Base-by-base conservation (phyloP, 2,888 invertebrate species). In the Euclidia mi region DNA sequence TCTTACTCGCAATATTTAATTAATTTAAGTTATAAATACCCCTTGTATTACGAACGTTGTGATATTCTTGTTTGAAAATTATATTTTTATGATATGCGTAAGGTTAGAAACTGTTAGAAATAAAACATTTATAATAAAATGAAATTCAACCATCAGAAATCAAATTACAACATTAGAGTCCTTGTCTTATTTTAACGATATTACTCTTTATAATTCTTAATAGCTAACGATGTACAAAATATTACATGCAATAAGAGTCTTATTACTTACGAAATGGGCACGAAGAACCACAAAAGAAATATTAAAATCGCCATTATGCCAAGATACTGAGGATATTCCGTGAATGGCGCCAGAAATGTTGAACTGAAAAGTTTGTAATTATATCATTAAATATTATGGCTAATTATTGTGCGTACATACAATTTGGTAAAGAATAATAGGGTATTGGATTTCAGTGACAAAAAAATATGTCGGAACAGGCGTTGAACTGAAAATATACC, bases 211-310 rank as follows among this genome's bases (percentile, higher is more conserved):
- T 18, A 47, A 58, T 29, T 29, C 17, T 10, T 42, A 40, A 65
- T 56, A 44, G 46, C 32, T 38, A 51, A 50, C 18, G 20, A 42
- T 31, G 17, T 35, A 57, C 15, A 31, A 66, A 51, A 48, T 67
- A 56, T 58, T 15, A 56, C 41, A 25, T 40, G 58, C 56, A 68
- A 69, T 69, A 61, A 62, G 56, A 61, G 57, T 67, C 48, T 61
- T 56, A 73, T 81, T 87, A 93, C 95, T 95, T 87, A 96, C 96
- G 96, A 93, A 80, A 96, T 87, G 78, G 96, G 95, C 71, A 96
- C 91, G 80, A 96, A 90, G 77, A 95, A 94, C 96, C 96, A 96
- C 78, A 96, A 92, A 77, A 95, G 86, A 84, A 96, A 95, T 81
- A 96, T 91, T 76, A 96, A 90, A 65, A 95, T 95, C 42, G 95